phyloP scores from a whole-genome alignment of 2,888 invertebrate genomes.

The Drosophila tanythrix region DNA sequence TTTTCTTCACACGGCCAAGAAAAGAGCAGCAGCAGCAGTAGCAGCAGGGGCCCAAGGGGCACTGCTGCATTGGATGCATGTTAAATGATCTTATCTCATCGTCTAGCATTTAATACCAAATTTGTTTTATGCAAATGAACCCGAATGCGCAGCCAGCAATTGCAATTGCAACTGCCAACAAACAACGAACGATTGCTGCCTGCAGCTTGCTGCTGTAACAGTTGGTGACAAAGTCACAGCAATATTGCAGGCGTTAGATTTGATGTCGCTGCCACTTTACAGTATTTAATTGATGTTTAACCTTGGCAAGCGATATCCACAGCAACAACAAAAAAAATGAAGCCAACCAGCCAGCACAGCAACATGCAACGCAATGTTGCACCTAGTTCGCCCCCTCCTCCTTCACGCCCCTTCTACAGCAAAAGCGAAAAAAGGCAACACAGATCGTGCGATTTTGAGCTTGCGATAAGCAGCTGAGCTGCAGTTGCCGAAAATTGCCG shows the following conservation, averaged over 20 bases:
- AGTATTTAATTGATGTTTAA: slow-evolving; percentile 80
- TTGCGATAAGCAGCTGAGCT: slow-evolving; percentile 62
- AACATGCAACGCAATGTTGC: slow-evolving; percentile 54
- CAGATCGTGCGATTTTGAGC: slow-evolving; percentile 63
- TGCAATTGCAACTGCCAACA: slow-evolving; percentile 36
- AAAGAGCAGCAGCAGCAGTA: not conserved
- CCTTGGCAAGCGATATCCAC: slow-evolving; percentile 61
- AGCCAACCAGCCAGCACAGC: slow-evolving; percentile 30
- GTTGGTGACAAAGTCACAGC: slow-evolving; percentile 62
- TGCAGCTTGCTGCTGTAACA: slow-evolving; percentile 39
- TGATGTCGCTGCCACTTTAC: slow-evolving; percentile 65
- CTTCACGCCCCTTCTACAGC: slow-evolving; percentile 28
- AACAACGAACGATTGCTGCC: slow-evolving; percentile 23
- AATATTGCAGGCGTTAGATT: slow-evolving; percentile 60
- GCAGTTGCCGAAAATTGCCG: slow-evolving; percentile 67
- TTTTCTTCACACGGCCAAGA: slow-evolving; percentile 58
- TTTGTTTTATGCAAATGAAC: slow-evolving; percentile 84
- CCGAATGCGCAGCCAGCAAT: slow-evolving; percentile 37
- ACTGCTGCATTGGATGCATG: slow-evolving; percentile 57
- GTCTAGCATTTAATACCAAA: slow-evolving; percentile 82
- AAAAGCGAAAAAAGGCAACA: slow-evolving; percentile 35
- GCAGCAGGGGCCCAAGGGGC: not conserved
- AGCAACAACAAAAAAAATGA: slow-evolving; percentile 37
- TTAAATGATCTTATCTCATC: slow-evolving; percentile 77
- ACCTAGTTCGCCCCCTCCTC: slow-evolving; percentile 15